Base-by-base conservation (phyloP, 1,140 invertebrate genomes). In the Bombus breviceps region DNA sequence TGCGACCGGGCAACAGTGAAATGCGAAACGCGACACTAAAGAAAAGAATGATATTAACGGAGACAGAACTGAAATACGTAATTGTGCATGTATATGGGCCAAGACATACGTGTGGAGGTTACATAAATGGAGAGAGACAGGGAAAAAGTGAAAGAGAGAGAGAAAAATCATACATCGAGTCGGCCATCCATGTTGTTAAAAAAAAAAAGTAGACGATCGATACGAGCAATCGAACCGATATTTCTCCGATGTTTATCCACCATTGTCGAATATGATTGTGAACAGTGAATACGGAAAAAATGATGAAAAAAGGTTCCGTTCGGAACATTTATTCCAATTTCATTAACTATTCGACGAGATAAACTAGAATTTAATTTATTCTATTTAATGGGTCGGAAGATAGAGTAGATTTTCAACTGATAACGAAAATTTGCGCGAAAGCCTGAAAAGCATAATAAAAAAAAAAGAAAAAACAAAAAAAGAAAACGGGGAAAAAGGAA, bases 301-400 rank as follows among this genome's bases (percentile, higher is more conserved):
- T 22, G 64, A 28, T 4, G n/a, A 37, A 28, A 18, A 32, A 66
- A n/a, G 13, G 12, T 62, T 76, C 34, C 41, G 6, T 75, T 37
- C 39, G 32, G 1, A 53, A 22, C 77, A 68, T 85, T 80, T 85
- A 41, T 85, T 73, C 72, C 83, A 85, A 85, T 80, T 85, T 85
- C 77, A 85, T 85, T 85, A 85, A 72, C 77, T 57, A 47, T 34
- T 64, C 68, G 34, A 71, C 77, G 72, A 69, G 79, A 86, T 84
- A 64, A 86, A 79, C 25, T 75, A 79, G n/a, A 85, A 86, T 80
- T 84, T 84, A 62, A 79, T 84, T 84, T 79, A 79, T 84, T 62
- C 53, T 37, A 22, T 59, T 9, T 53, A 68, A 13, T 15, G 9
- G 47, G 34, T 28, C n/a, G 43, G 57, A 32, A 34, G 32, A 32